Evolutionary conservation across 2,888 invertebrate genomes (phyloP).

Genomic region (Phyllotreta cruciferae): DNA sequence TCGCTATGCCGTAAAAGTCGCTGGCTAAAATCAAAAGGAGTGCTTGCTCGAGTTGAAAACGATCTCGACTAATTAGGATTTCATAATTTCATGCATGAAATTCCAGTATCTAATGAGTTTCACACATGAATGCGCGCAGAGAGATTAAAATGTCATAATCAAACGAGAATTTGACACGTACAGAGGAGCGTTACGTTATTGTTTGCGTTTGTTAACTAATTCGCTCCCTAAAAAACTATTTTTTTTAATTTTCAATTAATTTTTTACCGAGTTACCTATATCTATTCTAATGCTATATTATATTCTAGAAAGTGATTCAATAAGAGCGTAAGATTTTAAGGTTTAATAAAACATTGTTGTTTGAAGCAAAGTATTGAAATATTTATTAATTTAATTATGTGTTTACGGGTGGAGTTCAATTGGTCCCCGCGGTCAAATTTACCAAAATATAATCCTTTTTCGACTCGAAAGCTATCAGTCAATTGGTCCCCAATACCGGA

Average conservation of each 20-base stretch:
- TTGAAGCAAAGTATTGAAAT: too few relatives aligned
- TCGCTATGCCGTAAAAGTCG: slow-evolving; percentile 8
- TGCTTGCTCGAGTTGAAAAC: slow-evolving; percentile 13
- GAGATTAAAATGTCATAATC: slow-evolving; percentile 14
- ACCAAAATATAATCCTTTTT: too few relatives aligned
- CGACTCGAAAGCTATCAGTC: too few relatives aligned
- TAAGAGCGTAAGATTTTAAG: too few relatives aligned
- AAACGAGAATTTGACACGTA: slow-evolving; percentile 11
- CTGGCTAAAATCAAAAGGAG: slow-evolving; percentile 16
- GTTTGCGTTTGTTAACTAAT: too few relatives aligned
- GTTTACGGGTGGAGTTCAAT: too few relatives aligned
- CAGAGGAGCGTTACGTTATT: not conserved
- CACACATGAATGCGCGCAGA: slow-evolving; percentile 11
- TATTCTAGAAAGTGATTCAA: too few relatives aligned
- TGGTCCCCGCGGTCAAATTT: too few relatives aligned
- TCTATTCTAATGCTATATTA: too few relatives aligned
- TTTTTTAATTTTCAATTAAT: not conserved
- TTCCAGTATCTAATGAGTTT: slow-evolving; percentile 17
- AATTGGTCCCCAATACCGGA: too few relatives aligned
- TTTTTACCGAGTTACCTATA: not conserved
- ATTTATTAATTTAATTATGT: too few relatives aligned
- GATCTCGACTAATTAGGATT: slow-evolving; percentile 14
- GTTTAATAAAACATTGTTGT: too few relatives aligned
- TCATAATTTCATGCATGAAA: slow-evolving; percentile 21
- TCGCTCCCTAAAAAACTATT: not conserved